Evolutionary conservation across 1,140 invertebrate genomes (phyloP).

Genomic region (Dinoponera quadriceps): DNA sequence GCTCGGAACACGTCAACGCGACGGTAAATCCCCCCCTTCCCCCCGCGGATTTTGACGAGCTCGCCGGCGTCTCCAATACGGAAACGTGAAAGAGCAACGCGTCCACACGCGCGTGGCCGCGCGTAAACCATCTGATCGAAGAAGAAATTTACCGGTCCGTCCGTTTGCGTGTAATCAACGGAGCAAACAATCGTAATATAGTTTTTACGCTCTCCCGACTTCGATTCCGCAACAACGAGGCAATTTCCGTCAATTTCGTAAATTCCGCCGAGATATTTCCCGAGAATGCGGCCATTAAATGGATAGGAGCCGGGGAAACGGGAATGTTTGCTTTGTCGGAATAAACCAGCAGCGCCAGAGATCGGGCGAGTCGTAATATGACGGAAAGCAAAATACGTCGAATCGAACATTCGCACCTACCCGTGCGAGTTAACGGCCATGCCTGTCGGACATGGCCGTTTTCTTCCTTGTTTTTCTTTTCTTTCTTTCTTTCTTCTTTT

Average conservation of each 20-base stretch:
- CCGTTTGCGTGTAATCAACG: slow-evolving; percentile 29
- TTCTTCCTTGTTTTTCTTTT: not conserved
- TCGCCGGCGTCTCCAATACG: not conserved
- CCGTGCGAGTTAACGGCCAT: not conserved
- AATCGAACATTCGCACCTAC: slow-evolving; percentile 17
- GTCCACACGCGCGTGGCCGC: not conserved
- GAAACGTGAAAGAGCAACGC: not conserved
- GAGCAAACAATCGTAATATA: slow-evolving; percentile 30
- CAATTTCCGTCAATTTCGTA: slow-evolving; percentile 40
- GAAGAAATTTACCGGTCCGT: slow-evolving; percentile 24
- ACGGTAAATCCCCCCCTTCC: slow-evolving; percentile 4
- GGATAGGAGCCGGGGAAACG: not conserved
- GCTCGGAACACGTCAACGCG: not conserved
- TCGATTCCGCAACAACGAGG: slow-evolving; percentile 17
- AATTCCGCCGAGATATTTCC: slow-evolving; percentile 44
- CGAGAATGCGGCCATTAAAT: slow-evolving; percentile 34
- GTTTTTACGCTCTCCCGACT: slow-evolving; percentile 14
- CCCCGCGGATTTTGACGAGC: not conserved
- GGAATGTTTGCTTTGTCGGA: slow-evolving; percentile 37
- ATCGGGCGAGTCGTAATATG: slow-evolving; percentile 37
- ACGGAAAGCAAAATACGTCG: not conserved
- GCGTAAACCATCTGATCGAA: not conserved
- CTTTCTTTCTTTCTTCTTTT: not conserved
- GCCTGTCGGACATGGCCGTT: not conserved
- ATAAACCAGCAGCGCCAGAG: slow-evolving; percentile 34